Base-by-base conservation (phyloP, 2,113 vertebrate genomes). In the Tympanuchus pallidicinctus region DNA sequence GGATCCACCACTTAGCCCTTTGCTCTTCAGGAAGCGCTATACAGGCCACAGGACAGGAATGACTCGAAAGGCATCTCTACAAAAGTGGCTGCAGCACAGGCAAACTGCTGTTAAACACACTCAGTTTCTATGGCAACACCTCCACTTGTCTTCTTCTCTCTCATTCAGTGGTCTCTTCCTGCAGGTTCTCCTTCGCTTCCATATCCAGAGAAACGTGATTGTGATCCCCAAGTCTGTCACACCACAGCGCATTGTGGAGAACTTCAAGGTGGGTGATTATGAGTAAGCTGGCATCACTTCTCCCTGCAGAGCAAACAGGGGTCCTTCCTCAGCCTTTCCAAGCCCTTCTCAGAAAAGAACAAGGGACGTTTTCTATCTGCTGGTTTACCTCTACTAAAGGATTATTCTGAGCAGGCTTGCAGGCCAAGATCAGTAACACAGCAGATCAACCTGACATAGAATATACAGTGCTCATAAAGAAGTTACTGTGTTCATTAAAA, bases 161-260 rank as follows among this genome's bases (percentile, higher is more conserved):
- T 73, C 43, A 65, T 42, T 59, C n/a, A 5, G 6, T 57, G 7
- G 8, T 74, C 13, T 86, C 63, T 60, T 22, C 19, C 28, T 64
- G 14, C 92, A 99, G 99, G 97, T 99, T 59, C 97, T 99, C 91
- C 98, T 99, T 96, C 98, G 98, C 66, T 98, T 99, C 93, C 98
- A 98, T 2, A 86, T 98, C 32, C 98, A 99, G 93, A 98, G 98
- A 93, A 98, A 98, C 15, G 74, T 98, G 80, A 24, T 50, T 50
- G 48, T 50, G 48, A 50, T 50, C 48, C 48, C 48, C 48, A 50
- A 50, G 48, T 50, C 48, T 24, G 48, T 50, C 22, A 50, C 48
- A 50, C 48, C 48, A 50, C 48, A 50, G 48, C 48, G 48, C 48
- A 50, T 50, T 50, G 48, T 50, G 48, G 48, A 50, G 11, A 50